Evolutionary conservation across 2,888 invertebrate genomes (phyloP).

Genomic region (Autographa gamma): DNA sequence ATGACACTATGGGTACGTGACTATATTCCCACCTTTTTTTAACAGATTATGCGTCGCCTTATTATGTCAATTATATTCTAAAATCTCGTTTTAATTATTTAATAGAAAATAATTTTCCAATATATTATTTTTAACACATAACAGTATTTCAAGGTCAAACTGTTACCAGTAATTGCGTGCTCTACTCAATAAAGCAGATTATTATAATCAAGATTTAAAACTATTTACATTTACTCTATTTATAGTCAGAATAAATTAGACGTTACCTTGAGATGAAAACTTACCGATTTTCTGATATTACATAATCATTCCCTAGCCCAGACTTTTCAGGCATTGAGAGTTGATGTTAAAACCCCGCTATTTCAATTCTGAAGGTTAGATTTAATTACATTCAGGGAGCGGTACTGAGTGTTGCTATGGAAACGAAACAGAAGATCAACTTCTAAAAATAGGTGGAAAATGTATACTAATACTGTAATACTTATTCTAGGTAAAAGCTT

Average conservation of each 20-base stretch:
- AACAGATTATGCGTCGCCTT: no score
- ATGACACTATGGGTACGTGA: no score
- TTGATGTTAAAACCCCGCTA: constrained; percentile 31
- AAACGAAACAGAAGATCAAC: constrained; percentile 20
- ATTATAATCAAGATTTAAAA: background rate
- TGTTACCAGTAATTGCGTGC: background rate
- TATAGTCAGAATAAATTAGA: background rate
- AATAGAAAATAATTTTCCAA: no score
- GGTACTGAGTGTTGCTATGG: background rate
- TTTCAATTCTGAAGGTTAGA: constrained; percentile 50
- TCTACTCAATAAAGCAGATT: background rate
- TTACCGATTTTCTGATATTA: background rate
- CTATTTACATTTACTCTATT: background rate
- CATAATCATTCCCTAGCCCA: constrained; percentile 26
- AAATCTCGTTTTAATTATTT: no score
- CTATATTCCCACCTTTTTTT: no score
- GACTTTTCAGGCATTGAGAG: constrained; percentile 32
- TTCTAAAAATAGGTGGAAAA: background rate
- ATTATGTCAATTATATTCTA: no score
- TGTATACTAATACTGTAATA: no score
- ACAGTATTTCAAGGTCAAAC: no score
- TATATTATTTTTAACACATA: no score
- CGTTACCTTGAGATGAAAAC: background rate
- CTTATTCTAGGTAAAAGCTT: no score
- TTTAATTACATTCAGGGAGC: constrained; percentile 43